phyloP scores from a whole-genome alignment of 2,888 invertebrate species.

The Penaeus monodon region DNA sequence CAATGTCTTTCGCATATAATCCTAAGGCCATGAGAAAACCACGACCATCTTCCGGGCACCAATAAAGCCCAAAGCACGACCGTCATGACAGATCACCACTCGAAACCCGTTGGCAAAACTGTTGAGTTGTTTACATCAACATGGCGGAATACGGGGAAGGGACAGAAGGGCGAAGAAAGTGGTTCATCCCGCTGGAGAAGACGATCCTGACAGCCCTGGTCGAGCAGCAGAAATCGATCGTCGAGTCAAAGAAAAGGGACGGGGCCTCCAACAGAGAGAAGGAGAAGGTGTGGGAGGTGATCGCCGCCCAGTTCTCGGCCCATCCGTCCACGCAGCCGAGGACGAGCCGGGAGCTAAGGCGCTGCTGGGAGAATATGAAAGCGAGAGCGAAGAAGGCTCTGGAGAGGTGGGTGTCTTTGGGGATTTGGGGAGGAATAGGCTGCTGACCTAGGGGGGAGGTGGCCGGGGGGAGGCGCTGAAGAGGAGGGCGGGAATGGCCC shows the following conservation, averaged over 20 bases:
- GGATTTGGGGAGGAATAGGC: not conserved
- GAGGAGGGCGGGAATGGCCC: too few species aligned
- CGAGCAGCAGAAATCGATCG: conserved; percentile 53
- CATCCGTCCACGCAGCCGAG: conserved; percentile 55
- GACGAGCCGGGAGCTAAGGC: conserved; percentile 45
- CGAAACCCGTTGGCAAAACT: not conserved
- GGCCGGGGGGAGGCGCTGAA: too few species aligned
- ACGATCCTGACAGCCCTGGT: conserved; percentile 51
- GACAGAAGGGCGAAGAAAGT: conserved; percentile 45
- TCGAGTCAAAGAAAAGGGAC: conserved; percentile 56
- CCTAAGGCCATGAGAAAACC: too few species aligned
- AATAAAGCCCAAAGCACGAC: not conserved
- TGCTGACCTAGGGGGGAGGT: not conserved
- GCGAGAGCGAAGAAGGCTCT: conserved; percentile 55
- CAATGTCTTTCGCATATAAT: not conserved
- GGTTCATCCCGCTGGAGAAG: conserved; percentile 61
- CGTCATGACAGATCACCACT: not conserved
- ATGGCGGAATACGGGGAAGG: conserved; percentile 53
- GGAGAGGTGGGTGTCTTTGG: conserved; percentile 24
- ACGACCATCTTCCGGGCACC: too few species aligned
- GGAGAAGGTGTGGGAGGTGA: conserved; percentile 59
- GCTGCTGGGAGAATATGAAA: conserved; percentile 64
- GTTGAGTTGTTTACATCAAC: conserved; percentile 47
- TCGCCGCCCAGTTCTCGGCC: conserved; percentile 54
- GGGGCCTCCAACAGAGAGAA: conserved; percentile 56